phyloP scores from a whole-genome alignment of 1,140 invertebrate genomes.

The Scylla paramamosain region DNA sequence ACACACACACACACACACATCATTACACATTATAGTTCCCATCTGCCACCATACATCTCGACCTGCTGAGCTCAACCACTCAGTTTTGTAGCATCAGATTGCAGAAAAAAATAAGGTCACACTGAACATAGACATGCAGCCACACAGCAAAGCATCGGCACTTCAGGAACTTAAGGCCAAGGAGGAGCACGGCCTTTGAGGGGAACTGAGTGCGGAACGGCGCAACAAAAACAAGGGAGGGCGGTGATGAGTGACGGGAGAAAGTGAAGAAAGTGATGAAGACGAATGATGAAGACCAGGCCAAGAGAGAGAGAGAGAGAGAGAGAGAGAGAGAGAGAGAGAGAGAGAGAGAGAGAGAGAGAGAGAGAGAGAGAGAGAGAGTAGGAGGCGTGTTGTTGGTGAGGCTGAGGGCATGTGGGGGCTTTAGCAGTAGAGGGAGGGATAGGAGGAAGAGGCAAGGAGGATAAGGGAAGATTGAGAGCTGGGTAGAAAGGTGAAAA shows the following conservation, averaged over 20 bases:
- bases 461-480: background rate
- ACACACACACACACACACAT: too few species aligned
- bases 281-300: background rate
- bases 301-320: too few species aligned
- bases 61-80: too few species aligned
- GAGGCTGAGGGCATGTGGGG: background rate
- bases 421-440: background rate
- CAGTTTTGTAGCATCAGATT: too few species aligned
- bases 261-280: background rate
- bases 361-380: slow-evolving; percentile 2
- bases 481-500: background rate
- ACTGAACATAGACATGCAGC: too few species aligned
- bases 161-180: too few species aligned
- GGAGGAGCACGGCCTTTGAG: background rate
- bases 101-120: too few species aligned
- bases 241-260: background rate
- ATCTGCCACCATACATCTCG: too few species aligned
- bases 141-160: too few species aligned
- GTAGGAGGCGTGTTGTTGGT: background rate
- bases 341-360: background rate
- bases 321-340: too few species aligned
- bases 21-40: too few species aligned
- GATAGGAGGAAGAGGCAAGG: background rate
- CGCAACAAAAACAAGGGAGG: background rate
- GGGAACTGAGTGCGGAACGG: background rate